These are phyloP conservation scores for Peromyscus melanophrys DNA, from an alignment of 2,797 vertebrate species.

Conservation along the genomic window DNA sequence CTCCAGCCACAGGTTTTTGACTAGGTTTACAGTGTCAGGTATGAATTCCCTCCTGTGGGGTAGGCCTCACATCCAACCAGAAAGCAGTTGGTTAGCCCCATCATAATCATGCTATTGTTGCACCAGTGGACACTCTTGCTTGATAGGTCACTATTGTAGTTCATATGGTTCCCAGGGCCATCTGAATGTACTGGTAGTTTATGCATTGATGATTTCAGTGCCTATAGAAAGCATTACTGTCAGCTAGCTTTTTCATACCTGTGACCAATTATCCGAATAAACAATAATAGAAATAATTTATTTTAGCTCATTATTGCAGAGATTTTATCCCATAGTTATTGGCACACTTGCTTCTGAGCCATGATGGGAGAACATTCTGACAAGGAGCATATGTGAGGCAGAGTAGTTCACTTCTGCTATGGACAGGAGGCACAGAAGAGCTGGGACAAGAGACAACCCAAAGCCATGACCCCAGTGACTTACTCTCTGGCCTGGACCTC, in stretches of 20 bases:
- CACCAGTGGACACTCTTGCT: neutral
- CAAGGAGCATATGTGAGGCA: neutral
- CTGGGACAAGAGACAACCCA: neutral
- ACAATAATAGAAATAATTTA: neutral
- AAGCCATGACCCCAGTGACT: neutral
- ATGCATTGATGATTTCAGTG: neutral
- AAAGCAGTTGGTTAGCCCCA: neutral
- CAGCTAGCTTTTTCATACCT: neutral
- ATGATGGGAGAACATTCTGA: neutral
- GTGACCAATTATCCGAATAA: neutral
- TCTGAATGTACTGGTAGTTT: neutral
- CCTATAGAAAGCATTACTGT: constrained; percentile 15
- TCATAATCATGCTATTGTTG: neutral
- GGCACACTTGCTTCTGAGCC: neutral
- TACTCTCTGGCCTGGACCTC: neutral
- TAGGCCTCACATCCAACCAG: neutral
- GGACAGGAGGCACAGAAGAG: neutral
- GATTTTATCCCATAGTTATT: neutral
- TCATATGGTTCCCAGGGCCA: neutral
- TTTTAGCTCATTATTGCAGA: neutral
- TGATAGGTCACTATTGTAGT: neutral
- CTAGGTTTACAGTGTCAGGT: too few species aligned
- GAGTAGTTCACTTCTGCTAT: neutral
- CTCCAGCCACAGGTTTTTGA: neutral
- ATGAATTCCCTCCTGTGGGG: neutral